Percentiles rank a stretch among this genome's conserved stretches.
phyloP scores from a whole-genome alignment of 1,140 invertebrate species.

The Telenomus remus region DNA sequence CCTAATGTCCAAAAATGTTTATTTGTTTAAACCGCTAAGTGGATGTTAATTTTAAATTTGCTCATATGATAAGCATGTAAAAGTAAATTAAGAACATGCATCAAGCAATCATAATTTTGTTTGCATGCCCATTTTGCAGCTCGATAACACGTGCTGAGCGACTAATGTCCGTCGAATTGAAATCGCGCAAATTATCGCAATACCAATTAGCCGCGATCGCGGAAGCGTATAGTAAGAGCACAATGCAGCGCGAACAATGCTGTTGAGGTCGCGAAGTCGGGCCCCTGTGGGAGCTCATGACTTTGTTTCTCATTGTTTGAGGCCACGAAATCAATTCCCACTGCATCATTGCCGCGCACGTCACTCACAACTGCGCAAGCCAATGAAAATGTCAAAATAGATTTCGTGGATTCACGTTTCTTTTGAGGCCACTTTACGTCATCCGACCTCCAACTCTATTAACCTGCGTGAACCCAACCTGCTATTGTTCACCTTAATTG shows the following conservation, averaged over 20 bases:
- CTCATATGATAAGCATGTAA: too few relatives aligned
- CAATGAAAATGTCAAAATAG: constrained; percentile 50
- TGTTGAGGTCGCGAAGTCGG: constrained; percentile 70
- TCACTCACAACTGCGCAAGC: constrained; percentile 19
- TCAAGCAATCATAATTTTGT: too few relatives aligned
- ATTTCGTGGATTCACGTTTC: constrained; percentile 41
- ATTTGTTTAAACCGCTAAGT: too few relatives aligned
- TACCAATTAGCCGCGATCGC: too few relatives aligned
- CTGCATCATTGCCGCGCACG: constrained; percentile 34
- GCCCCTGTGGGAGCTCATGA: constrained; percentile 72
- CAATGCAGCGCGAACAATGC: constrained; percentile 66
- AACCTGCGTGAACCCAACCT: constrained; percentile 41
- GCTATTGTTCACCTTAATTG: constrained; percentile 60
- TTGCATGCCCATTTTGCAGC: too few relatives aligned
- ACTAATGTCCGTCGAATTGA: too few relatives aligned
- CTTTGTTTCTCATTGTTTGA: constrained; percentile 61
- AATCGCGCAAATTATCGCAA: too few relatives aligned
- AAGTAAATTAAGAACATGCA: too few relatives aligned
- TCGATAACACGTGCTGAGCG: too few relatives aligned
- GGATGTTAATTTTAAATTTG: too few relatives aligned
- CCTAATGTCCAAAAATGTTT: too few relatives aligned
- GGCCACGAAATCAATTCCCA: constrained; percentile 67
- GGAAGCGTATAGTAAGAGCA: constrained; percentile 5
- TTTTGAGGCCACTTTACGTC: constrained; percentile 50
- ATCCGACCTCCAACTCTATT: constrained; percentile 55